phyloP scores from a whole-genome alignment of 2,888 invertebrate species.

The Idaea aversata region DNA sequence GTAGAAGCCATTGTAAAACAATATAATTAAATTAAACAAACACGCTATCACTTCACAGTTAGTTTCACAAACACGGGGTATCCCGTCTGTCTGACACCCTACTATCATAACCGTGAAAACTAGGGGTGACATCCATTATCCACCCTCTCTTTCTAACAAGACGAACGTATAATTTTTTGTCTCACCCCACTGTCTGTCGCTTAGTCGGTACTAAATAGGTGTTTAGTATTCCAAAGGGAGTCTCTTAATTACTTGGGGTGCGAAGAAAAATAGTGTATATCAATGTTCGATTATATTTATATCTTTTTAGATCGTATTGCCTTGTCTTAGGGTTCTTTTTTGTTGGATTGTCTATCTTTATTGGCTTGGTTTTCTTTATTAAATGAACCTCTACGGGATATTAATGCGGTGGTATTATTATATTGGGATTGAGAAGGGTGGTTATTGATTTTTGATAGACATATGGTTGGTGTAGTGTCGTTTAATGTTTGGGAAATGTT shows the following conservation, averaged over 20 bases:
- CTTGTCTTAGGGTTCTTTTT: slow-evolving; percentile 33
- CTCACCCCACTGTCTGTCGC: slow-evolving; percentile 36
- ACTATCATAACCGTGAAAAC: slow-evolving; percentile 54
- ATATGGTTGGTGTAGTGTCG: slow-evolving; percentile 18
- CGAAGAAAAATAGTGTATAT: slow-evolving; percentile 64
- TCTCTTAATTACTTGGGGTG: slow-evolving; percentile 75
- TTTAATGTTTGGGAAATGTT: slow-evolving; percentile 4
- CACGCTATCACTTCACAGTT: slow-evolving; percentile 66
- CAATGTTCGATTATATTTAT: slow-evolving; percentile 18
- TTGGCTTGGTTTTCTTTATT: slow-evolving; percentile 51
- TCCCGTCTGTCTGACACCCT: slow-evolving; percentile 50
- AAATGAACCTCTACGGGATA: slow-evolving; percentile 50
- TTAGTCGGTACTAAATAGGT: slow-evolving; percentile 75
- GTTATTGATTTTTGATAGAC: slow-evolving; percentile 43
- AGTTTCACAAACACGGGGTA: slow-evolving; percentile 47
- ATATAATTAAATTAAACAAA: slow-evolving; percentile 48
- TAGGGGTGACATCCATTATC: slow-evolving; percentile 60
- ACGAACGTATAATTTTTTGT: slow-evolving; percentile 20
- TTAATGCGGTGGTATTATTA: slow-evolving; percentile 58
- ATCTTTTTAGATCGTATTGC: slow-evolving; percentile 22
- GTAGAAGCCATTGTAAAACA: slow-evolving; percentile 21
- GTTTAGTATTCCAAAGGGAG: slow-evolving; percentile 79
- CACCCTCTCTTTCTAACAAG: slow-evolving; percentile 45
- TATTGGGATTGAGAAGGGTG: slow-evolving; percentile 37
- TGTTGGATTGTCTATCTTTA: slow-evolving; percentile 28